Evolutionary conservation across 2,113 vertebrate species (phyloP), one percentile per base, ranked within the genome.

Genomic region (Noturus placidus): DNA sequence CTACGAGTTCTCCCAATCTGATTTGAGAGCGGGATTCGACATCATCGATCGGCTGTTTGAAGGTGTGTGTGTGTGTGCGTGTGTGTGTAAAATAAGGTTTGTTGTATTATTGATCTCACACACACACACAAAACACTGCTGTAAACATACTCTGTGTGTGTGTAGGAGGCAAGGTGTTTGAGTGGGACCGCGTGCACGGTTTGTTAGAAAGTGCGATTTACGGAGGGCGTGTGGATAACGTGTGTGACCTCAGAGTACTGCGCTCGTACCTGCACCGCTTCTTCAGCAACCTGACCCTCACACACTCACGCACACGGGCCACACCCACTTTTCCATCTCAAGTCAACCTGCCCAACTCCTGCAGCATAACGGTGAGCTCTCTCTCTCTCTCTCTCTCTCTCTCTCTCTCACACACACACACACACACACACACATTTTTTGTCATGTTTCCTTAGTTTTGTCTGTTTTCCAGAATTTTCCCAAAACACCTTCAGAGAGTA

Each of bases 1-100:
- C 94, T 99, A 99, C 87, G 98, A 99, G 92, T 99, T 99, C 93
- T 99, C 98, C 70, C 93, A 98, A 89, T 97, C 98, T 22, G 98
- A 99, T 93, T 96, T 99, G 67, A 97, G 97, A 46, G 98, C 98
- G 86, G 97, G 97, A 9, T 99, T 97, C 92, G 96, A 97, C 87
- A 97, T 99, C 90, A 98, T 99, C 78, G 97, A 99, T 92, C 93
- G 95, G 38, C 96, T 99, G 52, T 99, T 98, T 94, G 96, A 97
- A 92, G 97, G 98, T 99, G 54, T 86, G 88, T 79, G 27, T 38
- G 46, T 86, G 61, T 86, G 46, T 85, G 74, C n/a, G 35, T 80
- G 63, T 50, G 52, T 54, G n/a, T 88, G 69, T 46, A 7, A 46
- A 46, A 72, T 72, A 38, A 38, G 33, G 17, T 72, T 72, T 72